These are phyloP conservation scores for Globodera rostochiensis DNA, from an alignment of 1,140 invertebrate species.

Conservation along the genomic window DNA sequence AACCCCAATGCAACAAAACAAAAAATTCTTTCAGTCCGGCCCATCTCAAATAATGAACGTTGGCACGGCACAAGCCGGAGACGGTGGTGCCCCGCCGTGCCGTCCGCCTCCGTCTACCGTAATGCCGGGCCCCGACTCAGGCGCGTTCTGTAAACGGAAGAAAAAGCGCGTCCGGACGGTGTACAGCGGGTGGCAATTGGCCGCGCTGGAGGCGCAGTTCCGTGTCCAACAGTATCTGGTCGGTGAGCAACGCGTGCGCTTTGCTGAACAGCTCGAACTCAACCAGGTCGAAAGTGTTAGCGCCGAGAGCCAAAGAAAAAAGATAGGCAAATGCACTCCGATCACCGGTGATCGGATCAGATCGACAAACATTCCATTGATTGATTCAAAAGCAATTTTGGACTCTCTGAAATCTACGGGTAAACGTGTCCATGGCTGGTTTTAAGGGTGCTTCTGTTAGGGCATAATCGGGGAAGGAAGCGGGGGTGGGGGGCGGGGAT, in stretches of 20 bases:
- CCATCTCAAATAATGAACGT: too few species aligned
- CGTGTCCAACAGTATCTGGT: conserved; percentile 24
- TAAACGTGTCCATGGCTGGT: too few species aligned
- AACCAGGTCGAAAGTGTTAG: background rate
- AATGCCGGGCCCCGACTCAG: background rate
- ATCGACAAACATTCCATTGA: background rate
- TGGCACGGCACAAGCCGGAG: too few species aligned
- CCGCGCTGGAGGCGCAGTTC: conserved; percentile 25
- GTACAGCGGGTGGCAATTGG: conserved; percentile 27
- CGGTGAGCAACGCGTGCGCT: conserved; percentile 12
- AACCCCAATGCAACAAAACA: too few species aligned
- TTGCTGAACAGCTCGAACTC: conserved; percentile 14
- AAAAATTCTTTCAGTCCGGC: too few species aligned
- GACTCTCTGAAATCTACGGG: too few species aligned
- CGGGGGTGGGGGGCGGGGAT: too few species aligned
- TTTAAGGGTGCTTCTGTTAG: too few species aligned
- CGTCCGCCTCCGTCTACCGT: background rate
- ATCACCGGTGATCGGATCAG: too few species aligned
- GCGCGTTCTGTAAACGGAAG: background rate
- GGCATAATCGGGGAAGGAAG: too few species aligned
- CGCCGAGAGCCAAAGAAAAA: too few species aligned
- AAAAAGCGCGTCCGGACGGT: conserved; percentile 23
- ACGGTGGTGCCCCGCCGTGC: background rate
- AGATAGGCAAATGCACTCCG: too few species aligned
- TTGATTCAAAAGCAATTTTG: background rate